Base-by-base conservation (phyloP, 30 jellyfish, hydroid and myxozoan species). In the Calvadosia cruxmelitensis region DNA sequence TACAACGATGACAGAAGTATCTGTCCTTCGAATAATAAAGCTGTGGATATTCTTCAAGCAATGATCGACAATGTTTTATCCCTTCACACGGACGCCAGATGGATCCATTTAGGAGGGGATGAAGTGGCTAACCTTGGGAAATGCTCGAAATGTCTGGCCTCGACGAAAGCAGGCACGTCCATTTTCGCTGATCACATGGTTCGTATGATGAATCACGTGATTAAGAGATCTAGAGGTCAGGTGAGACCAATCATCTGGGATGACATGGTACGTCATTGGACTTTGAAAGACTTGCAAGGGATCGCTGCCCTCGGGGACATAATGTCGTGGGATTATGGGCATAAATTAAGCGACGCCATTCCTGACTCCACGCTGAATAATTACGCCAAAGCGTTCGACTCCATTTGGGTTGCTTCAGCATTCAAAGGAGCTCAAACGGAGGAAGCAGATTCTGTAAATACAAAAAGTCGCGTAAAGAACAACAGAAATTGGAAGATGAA, bases 401-500 rank as follows among this genome's bases (percentile, higher is more conserved):
- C 81, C 50, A 89, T 89, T 27, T 89, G 98, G 98, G 80, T 81
- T 35, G 98, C 98, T 16, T 77, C 93, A 53, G 80, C 98, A 0
- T 89, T 76, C 65, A 89, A 89, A 77, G 98, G 98, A 13, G 80
- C 98, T 25, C 77, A 83, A 15, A 83, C 85, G 68, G 34, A 49
- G 57, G 10, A 10, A 42, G 20, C 95, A 51, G 94, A 89, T 66
- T 70, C 73, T 78, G 91, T 84, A 13, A 93, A 94, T 3, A 89
- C 82, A 26, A 92, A 84, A 2, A 95, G 78, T 53, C 92, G 81
- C 63, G 70, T 89, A 24, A 82, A 89, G 48, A 89, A 89, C 82
- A 94, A 81, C 34, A 52, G 81, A 23, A 77, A 94, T 3, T 89
- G 98, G 98, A 23, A 81, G 52, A 57, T 74, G 7, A 33, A 81